Evolutionary conservation across 2,888 invertebrate species (phyloP).

Genomic region (Cyclophora albipunctata): DNA sequence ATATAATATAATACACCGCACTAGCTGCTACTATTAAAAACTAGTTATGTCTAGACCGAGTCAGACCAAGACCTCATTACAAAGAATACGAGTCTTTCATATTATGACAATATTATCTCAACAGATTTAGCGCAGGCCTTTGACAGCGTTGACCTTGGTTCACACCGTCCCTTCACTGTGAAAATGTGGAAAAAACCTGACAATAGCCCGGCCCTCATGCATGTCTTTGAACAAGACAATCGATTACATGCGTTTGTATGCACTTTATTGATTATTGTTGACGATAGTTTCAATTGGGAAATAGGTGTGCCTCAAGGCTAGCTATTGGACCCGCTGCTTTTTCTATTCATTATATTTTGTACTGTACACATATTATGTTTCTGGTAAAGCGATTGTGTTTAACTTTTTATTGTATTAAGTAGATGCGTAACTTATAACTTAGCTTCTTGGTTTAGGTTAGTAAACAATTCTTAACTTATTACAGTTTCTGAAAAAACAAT

Average conservation of each 20-base stretch:
- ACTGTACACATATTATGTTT: constrained; percentile 1
- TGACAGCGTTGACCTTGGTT: constrained; percentile 68
- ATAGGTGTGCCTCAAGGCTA: constrained; percentile 48
- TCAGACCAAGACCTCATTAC: neutral
- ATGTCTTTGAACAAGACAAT: constrained; percentile 62
- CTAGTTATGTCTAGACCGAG: too few relatives aligned
- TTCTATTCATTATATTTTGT: constrained; percentile 23
- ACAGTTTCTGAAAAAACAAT: too few relatives aligned
- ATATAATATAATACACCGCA: too few relatives aligned
- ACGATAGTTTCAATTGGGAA: constrained; percentile 55
- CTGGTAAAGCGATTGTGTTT: neutral
- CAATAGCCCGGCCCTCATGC: constrained; percentile 62
- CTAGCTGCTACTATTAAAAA: too few relatives aligned
- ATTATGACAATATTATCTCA: constrained; percentile 14
- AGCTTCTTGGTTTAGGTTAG: neutral
- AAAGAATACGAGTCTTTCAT: constrained; percentile 1
- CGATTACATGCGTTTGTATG: constrained; percentile 62
- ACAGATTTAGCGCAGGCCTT: constrained; percentile 49
- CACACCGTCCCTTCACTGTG: constrained; percentile 72
- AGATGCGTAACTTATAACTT: neutral
- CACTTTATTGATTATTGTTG: constrained; percentile 70
- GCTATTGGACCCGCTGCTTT: constrained; percentile 30
- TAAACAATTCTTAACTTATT: too few relatives aligned
- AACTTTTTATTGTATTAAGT: neutral
- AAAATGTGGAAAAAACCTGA: constrained; percentile 67